Conservation (phyloP, 2,888 invertebrate species). For the Drosophila formosana region DNA sequence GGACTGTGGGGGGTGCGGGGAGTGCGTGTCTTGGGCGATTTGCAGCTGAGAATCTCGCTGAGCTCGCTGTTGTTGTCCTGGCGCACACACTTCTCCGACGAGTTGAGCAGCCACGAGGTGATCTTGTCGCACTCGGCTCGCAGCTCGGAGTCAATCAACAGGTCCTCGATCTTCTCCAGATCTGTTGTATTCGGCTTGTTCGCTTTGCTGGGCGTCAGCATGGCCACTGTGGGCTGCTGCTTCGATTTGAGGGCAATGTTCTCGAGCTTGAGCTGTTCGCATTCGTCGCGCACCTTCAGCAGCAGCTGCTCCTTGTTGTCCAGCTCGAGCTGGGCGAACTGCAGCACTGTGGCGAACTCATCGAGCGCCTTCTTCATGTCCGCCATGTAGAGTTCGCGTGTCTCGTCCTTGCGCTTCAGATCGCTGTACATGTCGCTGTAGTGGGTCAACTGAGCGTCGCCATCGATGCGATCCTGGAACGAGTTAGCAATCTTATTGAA, state of each 20-base stretch:
- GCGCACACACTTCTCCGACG: slow-evolving; percentile 79
- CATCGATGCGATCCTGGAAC: slow-evolving; percentile 85
- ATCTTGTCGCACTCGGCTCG: slow-evolving; percentile 84
- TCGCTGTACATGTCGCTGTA: slow-evolving; percentile 84
- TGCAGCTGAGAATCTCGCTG: slow-evolving; percentile 73
- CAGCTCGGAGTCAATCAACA: slow-evolving; percentile 81
- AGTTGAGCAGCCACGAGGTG: slow-evolving; percentile 82
- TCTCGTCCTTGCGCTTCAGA: slow-evolving; percentile 84
- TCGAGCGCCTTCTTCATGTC: slow-evolving; percentile 85
- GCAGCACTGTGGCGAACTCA: slow-evolving; percentile 85
- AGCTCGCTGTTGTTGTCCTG: slow-evolving; percentile 78
- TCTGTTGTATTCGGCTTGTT: slow-evolving; percentile 82
- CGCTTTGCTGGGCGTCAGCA: slow-evolving; percentile 67
- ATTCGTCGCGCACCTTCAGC: slow-evolving; percentile 82
- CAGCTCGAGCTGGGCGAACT: slow-evolving; percentile 84
- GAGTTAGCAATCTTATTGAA: slow-evolving; percentile 85
- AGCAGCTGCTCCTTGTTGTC: slow-evolving; percentile 84
- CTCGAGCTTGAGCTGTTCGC: slow-evolving; percentile 84
- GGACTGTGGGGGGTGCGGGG: slow-evolving; percentile 64
- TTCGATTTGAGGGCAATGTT: slow-evolving; percentile 84
- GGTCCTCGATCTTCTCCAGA: slow-evolving; percentile 82
- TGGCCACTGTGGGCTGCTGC: slow-evolving; percentile 61
- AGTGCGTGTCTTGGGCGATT: slow-evolving; percentile 70
- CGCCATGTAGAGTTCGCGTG: slow-evolving; percentile 84
- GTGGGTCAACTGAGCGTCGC: slow-evolving; percentile 83